Evolutionary conservation across 1,140 invertebrate genomes (phyloP).

Genomic region (Diploscapter pachys): DNA sequence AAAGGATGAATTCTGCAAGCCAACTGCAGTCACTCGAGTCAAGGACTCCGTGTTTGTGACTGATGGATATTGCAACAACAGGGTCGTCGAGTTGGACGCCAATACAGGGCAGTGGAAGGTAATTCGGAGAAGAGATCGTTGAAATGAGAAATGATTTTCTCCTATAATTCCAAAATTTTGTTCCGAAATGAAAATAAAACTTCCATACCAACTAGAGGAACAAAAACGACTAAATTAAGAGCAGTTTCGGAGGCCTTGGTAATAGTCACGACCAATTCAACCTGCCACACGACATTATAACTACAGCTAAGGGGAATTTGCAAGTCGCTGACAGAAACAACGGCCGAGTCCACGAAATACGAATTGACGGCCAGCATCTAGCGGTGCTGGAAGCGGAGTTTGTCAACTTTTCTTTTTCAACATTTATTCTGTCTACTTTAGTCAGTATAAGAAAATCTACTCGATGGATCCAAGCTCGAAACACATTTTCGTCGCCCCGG

Average conservation of each 20-base stretch:
- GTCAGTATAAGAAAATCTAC: too few relatives aligned
- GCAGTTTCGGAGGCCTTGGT: constrained; percentile 4
- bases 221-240: neutral
- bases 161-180: neutral
- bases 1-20: too few relatives aligned
- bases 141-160: neutral
- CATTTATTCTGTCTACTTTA: too few relatives aligned
- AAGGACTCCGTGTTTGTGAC: constrained; percentile 78
- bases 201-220: neutral
- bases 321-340: constrained; percentile 88
- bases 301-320: constrained; percentile 73
- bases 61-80: constrained; percentile 85
- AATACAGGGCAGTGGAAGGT: constrained; percentile 63
- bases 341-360: constrained; percentile 76
- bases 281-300: constrained; percentile 77
- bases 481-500: too few relatives aligned
- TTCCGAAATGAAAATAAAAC: neutral
- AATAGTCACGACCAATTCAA: constrained; percentile 63
- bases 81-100: constrained; percentile 76
- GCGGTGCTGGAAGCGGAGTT: too few relatives aligned
- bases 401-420: too few relatives aligned
- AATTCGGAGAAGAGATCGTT: neutral
- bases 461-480: too few relatives aligned
- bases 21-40: constrained; percentile 49
- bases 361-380: constrained; percentile 36